Conservation (phyloP, 2,113 vertebrate genomes). For the Poeciliopsis occidentalis region DNA sequence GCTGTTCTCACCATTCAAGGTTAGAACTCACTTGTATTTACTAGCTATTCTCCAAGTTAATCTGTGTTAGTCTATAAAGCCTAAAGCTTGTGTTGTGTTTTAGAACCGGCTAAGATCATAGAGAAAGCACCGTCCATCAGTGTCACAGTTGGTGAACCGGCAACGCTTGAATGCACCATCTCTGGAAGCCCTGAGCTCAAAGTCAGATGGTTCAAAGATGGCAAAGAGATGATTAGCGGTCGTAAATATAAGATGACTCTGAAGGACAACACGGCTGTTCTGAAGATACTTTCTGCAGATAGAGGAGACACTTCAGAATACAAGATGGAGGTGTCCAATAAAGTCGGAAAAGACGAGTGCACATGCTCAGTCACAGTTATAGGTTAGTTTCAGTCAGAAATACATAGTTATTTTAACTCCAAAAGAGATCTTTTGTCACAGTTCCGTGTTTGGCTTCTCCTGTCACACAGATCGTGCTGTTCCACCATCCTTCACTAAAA, state of each 20-base stretch:
- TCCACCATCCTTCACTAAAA: conserved; percentile 91
- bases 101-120: conserved; percentile 93
- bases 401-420: neutral
- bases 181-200: conserved; percentile 93
- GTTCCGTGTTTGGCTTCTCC: conserved; percentile 42
- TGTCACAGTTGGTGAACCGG: conserved; percentile 90
- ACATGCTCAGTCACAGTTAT: conserved; percentile 88
- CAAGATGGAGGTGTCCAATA: conserved; percentile 91
- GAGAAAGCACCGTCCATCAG: conserved; percentile 90
- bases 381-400: conserved; percentile 82
- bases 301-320: conserved; percentile 90
- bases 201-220: conserved; percentile 93
- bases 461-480: conserved; percentile 89
- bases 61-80: neutral
- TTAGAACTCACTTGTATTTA: conserved; percentile 70
- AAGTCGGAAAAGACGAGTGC: conserved; percentile 89
- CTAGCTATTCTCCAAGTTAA: neutral
- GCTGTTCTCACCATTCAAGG: conserved; percentile 92
- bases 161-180: conserved; percentile 87
- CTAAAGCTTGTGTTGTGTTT: conserved; percentile 58
- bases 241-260: conserved; percentile 91
- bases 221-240: conserved; percentile 85
- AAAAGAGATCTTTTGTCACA: neutral
- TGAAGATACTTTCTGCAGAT: conserved; percentile 90
- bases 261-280: conserved; percentile 87